Evolutionary conservation across 2,797 vertebrate species (phyloP), one percentile per base, ranked within the genome.

Genomic region (Manis javanica): DNA sequence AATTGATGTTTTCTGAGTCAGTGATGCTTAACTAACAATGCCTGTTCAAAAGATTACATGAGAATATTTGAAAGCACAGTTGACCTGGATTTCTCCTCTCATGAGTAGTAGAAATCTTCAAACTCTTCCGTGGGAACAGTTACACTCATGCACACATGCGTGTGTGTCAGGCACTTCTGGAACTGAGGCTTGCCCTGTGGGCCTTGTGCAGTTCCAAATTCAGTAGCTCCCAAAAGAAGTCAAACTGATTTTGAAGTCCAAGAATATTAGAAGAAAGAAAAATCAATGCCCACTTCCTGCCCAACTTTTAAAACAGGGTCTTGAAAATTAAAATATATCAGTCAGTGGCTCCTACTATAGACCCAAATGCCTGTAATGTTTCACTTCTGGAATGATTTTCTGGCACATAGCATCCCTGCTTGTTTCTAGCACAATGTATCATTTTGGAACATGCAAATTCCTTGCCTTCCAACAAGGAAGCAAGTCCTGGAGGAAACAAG

Each of bases 391-490:
- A 90, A 91, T 96, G 85, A 89, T 91, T 95, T 93, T 96, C 92
- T 98, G 69, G 53, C 69, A 21, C 19, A 46, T 2, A 57, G 31
- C 34, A 46, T 68, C 10, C 75, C 18, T 63, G 57, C 19, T 63
- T 92, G 71, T 95, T 66, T 97, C 78, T 63, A 91, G 84, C 39
- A 96, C 59, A 97, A 66, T 93, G 55, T 37, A 90, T 97, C 77
- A 77, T 97, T 93, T 96, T 59, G 92, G 98, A 98, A 93, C n/a
- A 96, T 95, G 91, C 26, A 98, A 97, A 98, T 97, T 94, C 69
- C 86, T 97, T 97, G 90, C 24, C 83, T 98, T 97, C 46, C 42
- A 94, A 89, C 71, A 89, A 85, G 81, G 37, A 2, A 82, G 34
- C 34, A 34, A 34, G 2, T 97, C 31, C 64, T 97, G 96, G 96